phyloP scores from a whole-genome alignment of 2,113 vertebrate species.

The Cebus imitator region DNA sequence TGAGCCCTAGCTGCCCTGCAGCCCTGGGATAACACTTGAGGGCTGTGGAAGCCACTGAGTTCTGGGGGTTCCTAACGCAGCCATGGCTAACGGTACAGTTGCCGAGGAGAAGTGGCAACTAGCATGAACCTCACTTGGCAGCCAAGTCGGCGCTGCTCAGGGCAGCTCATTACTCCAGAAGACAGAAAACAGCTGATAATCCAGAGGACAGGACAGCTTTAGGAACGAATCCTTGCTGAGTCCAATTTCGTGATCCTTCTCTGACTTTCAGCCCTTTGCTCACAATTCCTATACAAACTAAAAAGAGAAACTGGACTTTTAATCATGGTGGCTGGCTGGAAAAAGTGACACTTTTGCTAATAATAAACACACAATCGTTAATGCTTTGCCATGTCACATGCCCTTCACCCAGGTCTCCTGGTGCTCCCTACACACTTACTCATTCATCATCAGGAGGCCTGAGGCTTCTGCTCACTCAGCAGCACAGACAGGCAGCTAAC shows the following conservation, averaged over 20 bases:
- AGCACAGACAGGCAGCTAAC: neutral
- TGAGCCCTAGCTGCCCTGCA: neutral
- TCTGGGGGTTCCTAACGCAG: neutral
- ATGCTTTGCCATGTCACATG: neutral
- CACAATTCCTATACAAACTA: neutral
- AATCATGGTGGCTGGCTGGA: neutral
- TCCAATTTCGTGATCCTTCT: neutral
- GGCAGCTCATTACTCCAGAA: too few species aligned
- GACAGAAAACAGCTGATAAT: neutral
- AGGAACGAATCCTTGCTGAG: neutral
- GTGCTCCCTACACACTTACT: too few species aligned
- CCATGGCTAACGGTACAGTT: neutral
- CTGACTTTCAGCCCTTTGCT: neutral
- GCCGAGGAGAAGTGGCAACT: fast-evolving
- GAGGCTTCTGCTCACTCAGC: neutral
- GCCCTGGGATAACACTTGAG: fast-evolving
- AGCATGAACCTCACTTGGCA: neutral
- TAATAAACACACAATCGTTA: neutral
- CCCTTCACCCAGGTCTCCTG: neutral
- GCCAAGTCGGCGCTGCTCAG: fast-evolving
- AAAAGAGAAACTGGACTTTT: neutral
- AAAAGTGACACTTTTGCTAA: neutral
- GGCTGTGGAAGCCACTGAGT: neutral
- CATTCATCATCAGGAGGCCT: neutral
- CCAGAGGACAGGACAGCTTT: neutral